Evolutionary conservation across 2,888 invertebrate species (phyloP), one percentile per base, ranked within the genome.

Genomic region (Peribatodes rhomboidaria): DNA sequence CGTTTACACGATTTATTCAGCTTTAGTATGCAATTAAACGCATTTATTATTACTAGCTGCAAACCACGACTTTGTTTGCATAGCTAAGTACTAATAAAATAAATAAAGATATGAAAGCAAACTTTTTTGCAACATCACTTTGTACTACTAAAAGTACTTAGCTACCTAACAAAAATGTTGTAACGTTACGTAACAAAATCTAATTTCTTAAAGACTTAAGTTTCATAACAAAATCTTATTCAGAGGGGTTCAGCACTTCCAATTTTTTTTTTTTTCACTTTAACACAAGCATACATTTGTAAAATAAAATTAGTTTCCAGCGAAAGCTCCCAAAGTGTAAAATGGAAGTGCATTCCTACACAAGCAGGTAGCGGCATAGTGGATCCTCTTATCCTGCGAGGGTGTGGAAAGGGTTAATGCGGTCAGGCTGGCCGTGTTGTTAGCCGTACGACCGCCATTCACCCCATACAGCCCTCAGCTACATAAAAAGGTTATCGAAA

Each of bases 401-500:
- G 76, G 77, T 72, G 76, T 61, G 74, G 80, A 77, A 85, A 84
- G 86, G 87, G 86, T 86, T 87, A 86, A 85, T 84, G 83, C 75
- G 79, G 81, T 81, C 77, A 78, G 77, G 75, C 81, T 78, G 79
- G 76, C 81, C 75, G 75, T 77, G 81, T 81, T 83, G 85, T 82
- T 83, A 84, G 78, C 78, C 78, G 78, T 80, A 80, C 73, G 82
- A 82, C 83, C 82, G 85, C 77, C 74, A 84, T 86, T 84, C 67
- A 71, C 78, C 79, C 78, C 76, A 80, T 81, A 76, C 71, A 67
- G 74, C 69, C 80, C 75, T 72, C 74, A 73, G 72, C 77, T 83
- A 84, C 81, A 85, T 82, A 83, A 85, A 85, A 86, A 80, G 82
- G 83, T 80, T 82, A 83, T 84, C 77, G 80, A 83, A 85, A 84